Conservation (phyloP, 2,113 vertebrate genomes). For the Rousettus leschenaultii region DNA sequence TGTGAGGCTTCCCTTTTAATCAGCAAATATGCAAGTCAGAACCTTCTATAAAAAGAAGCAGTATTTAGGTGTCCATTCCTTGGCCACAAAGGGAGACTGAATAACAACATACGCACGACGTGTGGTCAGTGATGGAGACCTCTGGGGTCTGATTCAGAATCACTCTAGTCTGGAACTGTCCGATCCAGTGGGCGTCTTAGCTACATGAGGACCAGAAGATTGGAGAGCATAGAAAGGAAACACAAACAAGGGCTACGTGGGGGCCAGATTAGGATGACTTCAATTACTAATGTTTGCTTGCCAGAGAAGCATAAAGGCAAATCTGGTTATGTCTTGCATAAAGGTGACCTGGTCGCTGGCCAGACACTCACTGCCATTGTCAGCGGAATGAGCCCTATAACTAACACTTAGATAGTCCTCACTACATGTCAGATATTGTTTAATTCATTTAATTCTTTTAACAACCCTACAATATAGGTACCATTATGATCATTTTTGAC, state of each 20-base stretch:
- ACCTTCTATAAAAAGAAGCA: constrained; percentile 71
- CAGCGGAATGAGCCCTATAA: neutral
- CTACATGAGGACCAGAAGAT: neutral
- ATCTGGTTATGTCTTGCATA: neutral
- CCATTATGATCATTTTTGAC: neutral
- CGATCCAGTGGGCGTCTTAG: neutral
- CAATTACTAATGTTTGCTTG: neutral
- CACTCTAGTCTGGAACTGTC: constrained; percentile 4
- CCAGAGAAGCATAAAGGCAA: neutral
- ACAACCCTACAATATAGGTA: neutral
- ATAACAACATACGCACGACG: constrained; percentile 14
- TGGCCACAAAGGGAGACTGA: constrained; percentile 62
- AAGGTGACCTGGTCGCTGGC: neutral
- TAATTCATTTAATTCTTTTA: neutral
- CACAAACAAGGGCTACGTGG: neutral
- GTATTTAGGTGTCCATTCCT: constrained; percentile 62
- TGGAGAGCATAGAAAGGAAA: neutral
- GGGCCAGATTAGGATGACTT: neutral
- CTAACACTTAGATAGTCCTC: neutral
- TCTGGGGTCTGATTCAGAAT: constrained; percentile 48
- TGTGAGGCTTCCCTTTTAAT: constrained; percentile 71
- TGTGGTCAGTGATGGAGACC: constrained; percentile 60
- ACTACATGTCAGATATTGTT: neutral
- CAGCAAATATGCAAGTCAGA: constrained; percentile 40
- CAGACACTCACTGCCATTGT: neutral